Conservation (phyloP, 2,113 vertebrate species). For the Lampris megalopsis region DNA sequence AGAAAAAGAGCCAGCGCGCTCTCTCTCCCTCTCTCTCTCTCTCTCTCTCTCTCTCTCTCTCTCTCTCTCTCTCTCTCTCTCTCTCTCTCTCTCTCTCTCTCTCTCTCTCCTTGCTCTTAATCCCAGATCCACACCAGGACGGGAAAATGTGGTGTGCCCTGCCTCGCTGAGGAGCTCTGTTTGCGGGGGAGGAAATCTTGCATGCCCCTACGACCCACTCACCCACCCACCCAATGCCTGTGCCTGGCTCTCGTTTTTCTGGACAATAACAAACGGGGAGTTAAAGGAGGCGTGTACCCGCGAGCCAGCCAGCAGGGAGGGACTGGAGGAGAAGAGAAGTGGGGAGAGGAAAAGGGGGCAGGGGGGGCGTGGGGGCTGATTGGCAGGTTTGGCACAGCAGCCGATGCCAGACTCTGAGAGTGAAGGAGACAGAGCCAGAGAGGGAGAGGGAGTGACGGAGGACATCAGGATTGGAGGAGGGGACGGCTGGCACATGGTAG, state of each 20-base stretch:
- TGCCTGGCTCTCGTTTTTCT: conserved; percentile 31
- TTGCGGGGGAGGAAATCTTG: conserved; percentile 37
- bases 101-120: conserved; percentile 43
- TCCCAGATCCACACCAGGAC: conserved; percentile 44
- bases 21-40: conserved; percentile 56
- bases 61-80: not conserved
- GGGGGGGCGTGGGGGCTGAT: conserved; percentile 34
- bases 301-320: conserved; percentile 15
- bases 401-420: conserved; percentile 65
- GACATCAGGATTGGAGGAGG: conserved; percentile 47
- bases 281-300: conserved; percentile 53
- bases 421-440: conserved; percentile 11
- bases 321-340: conserved; percentile 25
- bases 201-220: not conserved
- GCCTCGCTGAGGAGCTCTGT: conserved; percentile 52
- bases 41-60: conserved; percentile 30
- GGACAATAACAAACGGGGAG: conserved; percentile 53
- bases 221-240: not conserved
- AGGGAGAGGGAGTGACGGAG: conserved; percentile 22
- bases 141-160: conserved; percentile 57
- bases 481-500: conserved; percentile 55
- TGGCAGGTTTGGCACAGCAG: conserved; percentile 57
- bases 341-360: conserved; percentile 20
- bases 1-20: conserved; percentile 52
- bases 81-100: conserved; percentile 53